Evolutionary conservation across 2,797 vertebrate species (phyloP).

Genomic region (Tamandua tetradactyla): DNA sequence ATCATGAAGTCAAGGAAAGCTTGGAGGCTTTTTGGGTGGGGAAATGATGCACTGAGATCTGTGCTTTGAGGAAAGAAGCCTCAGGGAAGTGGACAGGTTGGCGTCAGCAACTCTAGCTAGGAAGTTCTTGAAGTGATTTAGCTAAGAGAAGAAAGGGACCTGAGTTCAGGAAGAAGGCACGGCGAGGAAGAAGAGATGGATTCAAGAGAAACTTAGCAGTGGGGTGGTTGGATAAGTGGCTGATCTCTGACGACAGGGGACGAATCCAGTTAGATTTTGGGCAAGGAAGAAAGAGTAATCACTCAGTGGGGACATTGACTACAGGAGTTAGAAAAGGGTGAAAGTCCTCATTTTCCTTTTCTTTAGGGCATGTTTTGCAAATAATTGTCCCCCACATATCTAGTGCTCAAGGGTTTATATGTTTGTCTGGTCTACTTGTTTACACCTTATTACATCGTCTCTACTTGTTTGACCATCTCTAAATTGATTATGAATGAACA

Average conservation of each 20-base stretch:
- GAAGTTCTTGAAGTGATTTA: background rate
- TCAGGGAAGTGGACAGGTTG: background rate
- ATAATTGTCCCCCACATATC: background rate
- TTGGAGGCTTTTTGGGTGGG: background rate
- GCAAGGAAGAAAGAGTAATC: background rate
- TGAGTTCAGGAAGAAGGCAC: background rate
- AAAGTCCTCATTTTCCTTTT: background rate
- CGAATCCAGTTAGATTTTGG: background rate
- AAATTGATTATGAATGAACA: background rate
- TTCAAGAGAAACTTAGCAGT: background rate
- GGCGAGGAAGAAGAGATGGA: background rate
- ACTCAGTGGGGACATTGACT: background rate
- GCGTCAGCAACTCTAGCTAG: background rate
- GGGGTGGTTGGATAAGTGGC: background rate
- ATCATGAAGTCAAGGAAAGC: background rate
- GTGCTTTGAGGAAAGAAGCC: background rate
- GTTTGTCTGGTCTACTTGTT: background rate
- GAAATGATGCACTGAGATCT: background rate
- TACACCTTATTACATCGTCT: background rate
- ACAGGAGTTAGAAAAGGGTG: background rate
- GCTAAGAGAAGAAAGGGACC: background rate
- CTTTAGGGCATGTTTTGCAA: background rate
- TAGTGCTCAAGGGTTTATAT: background rate
- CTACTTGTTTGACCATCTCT: conserved; percentile 24
- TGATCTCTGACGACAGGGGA: background rate